Conservation (phyloP, 2,888 invertebrate genomes). For the Drosophila picticornis region DNA sequence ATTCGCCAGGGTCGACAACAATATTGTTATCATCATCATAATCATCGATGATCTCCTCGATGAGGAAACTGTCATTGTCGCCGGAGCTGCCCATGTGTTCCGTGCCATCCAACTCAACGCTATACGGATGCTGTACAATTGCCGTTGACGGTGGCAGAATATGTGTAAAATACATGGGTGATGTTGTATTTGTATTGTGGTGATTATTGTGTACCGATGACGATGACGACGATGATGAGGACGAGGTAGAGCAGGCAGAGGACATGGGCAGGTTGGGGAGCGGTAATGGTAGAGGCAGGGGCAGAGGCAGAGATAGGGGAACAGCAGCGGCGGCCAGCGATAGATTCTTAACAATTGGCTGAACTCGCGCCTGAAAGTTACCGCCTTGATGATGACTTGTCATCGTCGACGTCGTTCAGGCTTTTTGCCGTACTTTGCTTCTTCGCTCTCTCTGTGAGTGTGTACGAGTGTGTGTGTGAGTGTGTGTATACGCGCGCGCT, state of each 20-base stretch:
- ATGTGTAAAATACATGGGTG: slow-evolving; percentile 78
- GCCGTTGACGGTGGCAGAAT: slow-evolving; percentile 62
- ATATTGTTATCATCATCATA: slow-evolving; percentile 82
- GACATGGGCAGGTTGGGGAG: slow-evolving; percentile 39
- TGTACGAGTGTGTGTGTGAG: slow-evolving; percentile 14
- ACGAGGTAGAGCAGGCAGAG: slow-evolving; percentile 10
- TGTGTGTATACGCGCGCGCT: slow-evolving; percentile 57
- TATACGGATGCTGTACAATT: slow-evolving; percentile 69
- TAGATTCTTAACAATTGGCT: slow-evolving; percentile 80
- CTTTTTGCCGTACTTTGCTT: slow-evolving; percentile 23
- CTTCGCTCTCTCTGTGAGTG: slow-evolving; percentile 22
- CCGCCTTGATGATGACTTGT: slow-evolving; percentile 77
- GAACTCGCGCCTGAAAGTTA: slow-evolving; percentile 66
- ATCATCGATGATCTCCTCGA: slow-evolving; percentile 81
- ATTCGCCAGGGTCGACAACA: slow-evolving; percentile 80
- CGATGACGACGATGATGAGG: slow-evolving; percentile 35
- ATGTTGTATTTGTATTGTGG: slow-evolving; percentile 60
- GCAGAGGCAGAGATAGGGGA: slow-evolving; percentile 63
- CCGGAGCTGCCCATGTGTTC: slow-evolving; percentile 63
- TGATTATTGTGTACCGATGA: slow-evolving; percentile 39
- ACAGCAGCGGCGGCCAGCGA: slow-evolving; percentile 82
- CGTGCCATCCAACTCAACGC: slow-evolving; percentile 66
- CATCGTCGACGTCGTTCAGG: slow-evolving; percentile 56
- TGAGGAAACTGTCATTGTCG: slow-evolving; percentile 76
- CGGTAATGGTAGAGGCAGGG: slow-evolving; percentile 55